Evolutionary conservation across 35 echinoderm and acorn worm genomes (phyloP).

Genomic region (Heliocidaris tuberculata): DNA sequence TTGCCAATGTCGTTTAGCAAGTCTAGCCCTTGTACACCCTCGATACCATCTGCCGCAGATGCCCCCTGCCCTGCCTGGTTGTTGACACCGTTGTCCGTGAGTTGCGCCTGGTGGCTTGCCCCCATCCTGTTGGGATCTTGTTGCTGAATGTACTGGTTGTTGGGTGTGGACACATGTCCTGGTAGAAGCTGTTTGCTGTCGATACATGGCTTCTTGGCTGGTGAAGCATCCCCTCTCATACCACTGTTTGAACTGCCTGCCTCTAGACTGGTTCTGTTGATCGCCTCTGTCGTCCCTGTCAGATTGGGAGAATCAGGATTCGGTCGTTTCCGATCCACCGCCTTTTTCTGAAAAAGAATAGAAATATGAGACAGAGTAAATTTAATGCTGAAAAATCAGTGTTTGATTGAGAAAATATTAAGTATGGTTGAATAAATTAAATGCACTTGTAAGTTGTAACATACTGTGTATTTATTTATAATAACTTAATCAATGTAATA

Average conservation of each 20-base stretch:
- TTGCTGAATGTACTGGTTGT: background rate
- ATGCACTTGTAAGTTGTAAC: too few relatives aligned
- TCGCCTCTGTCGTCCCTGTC: slow-evolving; percentile 14
- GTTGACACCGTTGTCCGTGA: background rate
- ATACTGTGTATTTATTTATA: too few relatives aligned
- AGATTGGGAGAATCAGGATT: slow-evolving; percentile 46
- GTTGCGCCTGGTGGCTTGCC: background rate
- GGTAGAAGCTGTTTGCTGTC: slow-evolving; percentile 27
- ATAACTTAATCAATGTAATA: too few relatives aligned
- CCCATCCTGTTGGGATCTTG: slow-evolving; percentile 27
- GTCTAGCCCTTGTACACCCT: background rate
- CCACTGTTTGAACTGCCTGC: background rate
- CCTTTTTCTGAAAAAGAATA: slow-evolving; percentile 50
- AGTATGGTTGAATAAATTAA: too few relatives aligned
- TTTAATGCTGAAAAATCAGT: background rate
- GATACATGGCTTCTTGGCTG: slow-evolving; percentile 38
- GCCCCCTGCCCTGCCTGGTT: background rate
- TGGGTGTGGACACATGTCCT: background rate
- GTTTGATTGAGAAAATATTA: background rate
- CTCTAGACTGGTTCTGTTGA: background rate
- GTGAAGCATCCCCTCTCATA: background rate
- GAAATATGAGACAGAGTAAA: slow-evolving; percentile 15
- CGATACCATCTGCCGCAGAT: background rate
- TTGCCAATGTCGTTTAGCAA: background rate
- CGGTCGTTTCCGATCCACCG: slow-evolving; percentile 48